phyloP scores from a whole-genome alignment of 2,797 vertebrate genomes.

The Columba guinea region DNA sequence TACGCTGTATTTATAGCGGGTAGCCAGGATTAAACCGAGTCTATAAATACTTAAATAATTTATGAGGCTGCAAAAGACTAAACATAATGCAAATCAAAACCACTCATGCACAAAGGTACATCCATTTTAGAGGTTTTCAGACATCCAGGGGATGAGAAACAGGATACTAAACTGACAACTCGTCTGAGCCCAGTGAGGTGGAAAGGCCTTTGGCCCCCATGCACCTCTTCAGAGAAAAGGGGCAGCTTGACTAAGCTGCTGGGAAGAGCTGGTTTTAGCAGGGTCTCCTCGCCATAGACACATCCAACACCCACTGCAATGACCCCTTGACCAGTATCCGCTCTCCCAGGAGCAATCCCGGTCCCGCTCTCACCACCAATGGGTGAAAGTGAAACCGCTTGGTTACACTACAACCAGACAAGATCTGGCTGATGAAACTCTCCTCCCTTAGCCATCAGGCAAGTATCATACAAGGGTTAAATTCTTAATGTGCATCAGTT shows the following conservation, averaged over 20 bases:
- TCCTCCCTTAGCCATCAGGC: neutral
- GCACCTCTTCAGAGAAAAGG: neutral
- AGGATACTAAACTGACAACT: neutral
- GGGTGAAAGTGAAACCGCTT: neutral
- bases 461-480: neutral
- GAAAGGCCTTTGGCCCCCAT: neutral
- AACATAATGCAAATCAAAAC: neutral
- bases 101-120: rapidly evolving
- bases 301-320: neutral
- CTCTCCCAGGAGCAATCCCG: neutral
- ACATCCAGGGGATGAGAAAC: neutral
- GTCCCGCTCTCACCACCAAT: neutral
- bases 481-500: neutral
- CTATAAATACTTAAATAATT: neutral
- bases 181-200: neutral
- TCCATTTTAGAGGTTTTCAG: neutral
- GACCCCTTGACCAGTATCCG: neutral
- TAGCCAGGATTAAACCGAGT: neutral
- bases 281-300: neutral
- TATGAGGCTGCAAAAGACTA: neutral
- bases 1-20: rapidly evolving
- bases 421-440: neutral
- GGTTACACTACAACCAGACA: neutral
- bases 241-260: neutral
- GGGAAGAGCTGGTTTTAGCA: neutral